These are phyloP conservation scores for Urocitellus parryii DNA, from an alignment of 2,113 vertebrate genomes.

Conservation along the genomic window DNA sequence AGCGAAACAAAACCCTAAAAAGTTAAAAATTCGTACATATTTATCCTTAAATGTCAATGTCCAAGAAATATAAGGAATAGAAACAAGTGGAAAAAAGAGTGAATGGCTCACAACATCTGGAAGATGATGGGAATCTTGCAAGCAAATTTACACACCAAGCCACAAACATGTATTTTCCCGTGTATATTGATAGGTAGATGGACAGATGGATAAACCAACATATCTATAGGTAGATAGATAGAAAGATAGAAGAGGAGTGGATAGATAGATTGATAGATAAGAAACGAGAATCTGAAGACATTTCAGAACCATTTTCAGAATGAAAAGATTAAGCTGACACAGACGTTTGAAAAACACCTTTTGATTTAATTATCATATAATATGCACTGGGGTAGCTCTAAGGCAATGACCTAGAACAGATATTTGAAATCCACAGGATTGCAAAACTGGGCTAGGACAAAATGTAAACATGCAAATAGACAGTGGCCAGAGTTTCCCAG, in stretches of 20 bases:
- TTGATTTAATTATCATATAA: not conserved
- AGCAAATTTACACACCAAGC: not conserved
- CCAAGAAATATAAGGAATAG: not conserved
- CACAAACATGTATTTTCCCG: not conserved
- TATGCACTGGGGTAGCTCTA: not conserved
- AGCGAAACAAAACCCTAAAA: not conserved
- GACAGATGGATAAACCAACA: not conserved
- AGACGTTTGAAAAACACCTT: not conserved
- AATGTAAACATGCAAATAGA: not conserved
- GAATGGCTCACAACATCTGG: not conserved
- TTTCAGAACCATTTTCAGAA: not conserved
- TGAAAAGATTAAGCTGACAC: not conserved
- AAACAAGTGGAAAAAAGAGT: not conserved
- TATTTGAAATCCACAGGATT: not conserved
- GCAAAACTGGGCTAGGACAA: not conserved
- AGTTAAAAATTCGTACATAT: not conserved
- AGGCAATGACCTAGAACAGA: not conserved
- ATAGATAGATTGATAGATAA: no score
- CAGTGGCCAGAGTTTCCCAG: not conserved
- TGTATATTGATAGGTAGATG: not conserved
- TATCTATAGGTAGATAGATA: not conserved
- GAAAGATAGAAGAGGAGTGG: no score
- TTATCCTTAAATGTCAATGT: not conserved
- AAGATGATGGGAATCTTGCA: conserved; percentile 1
- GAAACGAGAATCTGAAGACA: not conserved